A percentile compares a stretch with the other conserved stretches of the same genome.
Conservation (phyloP, 2,888 invertebrate genomes). For the Cosmopolites sordidus region DNA sequence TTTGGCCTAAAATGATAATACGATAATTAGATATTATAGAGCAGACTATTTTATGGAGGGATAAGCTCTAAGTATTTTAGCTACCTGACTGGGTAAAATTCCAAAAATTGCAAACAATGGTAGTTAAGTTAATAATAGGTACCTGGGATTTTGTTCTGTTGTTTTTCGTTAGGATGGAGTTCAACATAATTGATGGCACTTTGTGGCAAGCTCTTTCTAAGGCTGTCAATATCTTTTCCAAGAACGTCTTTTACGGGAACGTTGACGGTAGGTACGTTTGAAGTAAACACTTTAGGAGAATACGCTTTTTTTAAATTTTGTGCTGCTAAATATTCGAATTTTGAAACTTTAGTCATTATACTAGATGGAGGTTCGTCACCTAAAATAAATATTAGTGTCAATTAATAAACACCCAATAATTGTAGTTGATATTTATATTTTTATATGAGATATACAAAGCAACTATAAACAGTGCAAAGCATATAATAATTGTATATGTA, state of each 20-base stretch:
- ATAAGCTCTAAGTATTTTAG: too few species aligned
- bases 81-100: too few species aligned
- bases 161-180: constrained; percentile 43
- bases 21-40: too few species aligned
- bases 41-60: too few species aligned
- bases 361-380: constrained; percentile 55
- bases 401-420: too few species aligned
- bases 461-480: too few species aligned
- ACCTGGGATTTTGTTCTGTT: constrained; percentile 40
- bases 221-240: constrained; percentile 55
- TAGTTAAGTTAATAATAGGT: background rate
- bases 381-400: constrained; percentile 9
- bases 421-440: too few species aligned
- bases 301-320: constrained; percentile 56
- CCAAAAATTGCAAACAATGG: too few species aligned
- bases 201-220: constrained; percentile 57
- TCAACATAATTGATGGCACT: constrained; percentile 50
- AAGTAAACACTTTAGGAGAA: constrained; percentile 77
- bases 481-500: too few species aligned
- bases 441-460: too few species aligned
- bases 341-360: constrained; percentile 69
- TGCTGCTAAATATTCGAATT: constrained; percentile 73
- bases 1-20: constrained; percentile 36
- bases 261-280: constrained; percentile 72
- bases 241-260: constrained; percentile 79